Evolutionary conservation across 2,888 invertebrate species (phyloP), one percentile per base, ranked within the genome.

Genomic region (Fragum fragum): DNA sequence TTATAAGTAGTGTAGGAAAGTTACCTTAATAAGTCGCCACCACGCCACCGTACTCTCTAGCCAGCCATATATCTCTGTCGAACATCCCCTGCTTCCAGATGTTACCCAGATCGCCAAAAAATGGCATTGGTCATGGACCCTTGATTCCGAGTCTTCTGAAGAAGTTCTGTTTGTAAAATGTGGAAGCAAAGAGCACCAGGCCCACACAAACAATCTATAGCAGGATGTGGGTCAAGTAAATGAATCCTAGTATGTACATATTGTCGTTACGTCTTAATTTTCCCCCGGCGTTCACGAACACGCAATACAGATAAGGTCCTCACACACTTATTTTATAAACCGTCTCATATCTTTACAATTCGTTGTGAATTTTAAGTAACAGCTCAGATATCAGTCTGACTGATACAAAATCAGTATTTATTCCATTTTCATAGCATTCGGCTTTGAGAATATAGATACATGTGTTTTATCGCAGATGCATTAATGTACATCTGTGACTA

Each of bases 21-120:
- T 86, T 82, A 7, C 86, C 88, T 16, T 79, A 76, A 71, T 71
- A 90, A 5, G 69, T 68, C 26, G 87, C 80, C 53, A 63, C 81
- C 32, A 83, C 73, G 29, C 73, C 73, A 16, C 87, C 89, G 55
- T 81, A 86, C 47, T 80, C 81, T 32, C 77, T 73, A 29, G 78
- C 73, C 14, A 69, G 53, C 39, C 79, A 76, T 18, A 75, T 69
- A 39, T 87, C 89, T n/a, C 73, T 73, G 21, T n/a, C 36, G 9
- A 72, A 66, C 26, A 79, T 28, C 11, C 86, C 86, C 72, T 87
- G n/a, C 21, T 69, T 69, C 14, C 59, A 71, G 11, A 82, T 42
- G 16, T 26, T 72, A 11, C 57, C 76, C n/a, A 87, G 42, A 42
- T 78, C 68, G n/a, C 85, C 85, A 26, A 79, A 53, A 32, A 81